A percentile compares a stretch with the other conserved stretches of the same genome.
Conservation (phyloP, 2,113 vertebrate species). For the Leiothrix lutea region DNA sequence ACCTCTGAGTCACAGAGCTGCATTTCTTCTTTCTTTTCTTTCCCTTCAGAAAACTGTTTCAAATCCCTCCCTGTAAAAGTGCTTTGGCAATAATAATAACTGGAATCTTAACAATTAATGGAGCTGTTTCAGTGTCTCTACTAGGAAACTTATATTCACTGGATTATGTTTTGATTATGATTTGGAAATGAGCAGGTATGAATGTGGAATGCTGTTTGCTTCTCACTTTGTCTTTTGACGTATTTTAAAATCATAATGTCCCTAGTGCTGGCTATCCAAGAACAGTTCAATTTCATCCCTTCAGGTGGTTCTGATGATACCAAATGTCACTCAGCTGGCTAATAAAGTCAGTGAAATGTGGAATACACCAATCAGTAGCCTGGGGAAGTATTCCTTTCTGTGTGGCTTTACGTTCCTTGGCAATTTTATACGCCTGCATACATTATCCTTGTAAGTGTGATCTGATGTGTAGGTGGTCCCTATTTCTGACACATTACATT, state of each 20-base stretch:
- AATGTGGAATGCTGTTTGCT: not conserved
- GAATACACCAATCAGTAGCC: conserved; percentile 28
- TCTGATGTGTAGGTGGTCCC: conserved; percentile 56
- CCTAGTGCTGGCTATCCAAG: not conserved
- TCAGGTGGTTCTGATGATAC: conserved; percentile 29
- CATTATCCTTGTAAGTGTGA: conserved; percentile 58
- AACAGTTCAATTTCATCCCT: conserved; percentile 19
- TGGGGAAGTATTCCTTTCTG: conserved; percentile 45
- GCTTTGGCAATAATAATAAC: not conserved
- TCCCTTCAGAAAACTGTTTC: not conserved
- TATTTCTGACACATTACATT: conserved; percentile 59
- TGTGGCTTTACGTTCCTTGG: conserved; percentile 43
- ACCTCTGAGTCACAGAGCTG: not conserved
- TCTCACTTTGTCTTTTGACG: not conserved
- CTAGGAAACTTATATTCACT: not conserved
- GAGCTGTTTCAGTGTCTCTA: not conserved
- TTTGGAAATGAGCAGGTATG: not conserved
- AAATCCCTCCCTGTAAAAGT: not conserved
- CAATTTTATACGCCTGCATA: conserved; percentile 21
- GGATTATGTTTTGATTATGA: not conserved
- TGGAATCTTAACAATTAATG: not conserved
- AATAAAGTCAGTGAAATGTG: conserved; percentile 25
- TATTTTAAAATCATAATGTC: not conserved
- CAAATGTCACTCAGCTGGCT: conserved; percentile 24
- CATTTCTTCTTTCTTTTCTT: not conserved